These are phyloP conservation scores for Gallinago undulata DNA, from an alignment of 2,113 vertebrate genomes.

Conservation along the genomic window DNA sequence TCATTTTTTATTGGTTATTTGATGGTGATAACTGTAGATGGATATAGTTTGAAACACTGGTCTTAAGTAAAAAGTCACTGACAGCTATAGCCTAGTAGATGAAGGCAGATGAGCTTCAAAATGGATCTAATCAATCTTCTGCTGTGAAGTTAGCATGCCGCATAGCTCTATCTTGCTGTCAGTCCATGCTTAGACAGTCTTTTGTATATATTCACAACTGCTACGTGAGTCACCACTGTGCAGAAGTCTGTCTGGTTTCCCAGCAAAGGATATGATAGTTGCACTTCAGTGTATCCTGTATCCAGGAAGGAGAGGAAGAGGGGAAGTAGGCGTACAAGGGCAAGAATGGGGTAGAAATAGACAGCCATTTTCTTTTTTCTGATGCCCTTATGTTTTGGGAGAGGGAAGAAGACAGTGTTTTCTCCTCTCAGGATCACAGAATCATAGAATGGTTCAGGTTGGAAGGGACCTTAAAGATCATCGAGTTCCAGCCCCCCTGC, in stretches of 20 bases:
- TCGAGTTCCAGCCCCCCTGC: too few species aligned
- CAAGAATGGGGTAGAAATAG: neutral
- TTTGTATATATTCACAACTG: neutral
- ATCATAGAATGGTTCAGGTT: too few species aligned
- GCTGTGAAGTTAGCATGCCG: neutral
- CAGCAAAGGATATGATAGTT: neutral
- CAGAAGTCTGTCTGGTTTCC: neutral
- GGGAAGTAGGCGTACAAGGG: neutral
- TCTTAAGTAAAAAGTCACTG: slow-evolving; percentile 34
- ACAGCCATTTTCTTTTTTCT: neutral
- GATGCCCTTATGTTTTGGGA: neutral
- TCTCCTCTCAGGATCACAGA: neutral
- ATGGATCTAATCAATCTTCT: slow-evolving; percentile 64
- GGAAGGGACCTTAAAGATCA: too few species aligned
- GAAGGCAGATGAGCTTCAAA: slow-evolving; percentile 66
- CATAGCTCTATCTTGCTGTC: slow-evolving; percentile 23
- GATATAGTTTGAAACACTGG: slow-evolving; percentile 52
- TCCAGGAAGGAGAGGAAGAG: neutral
- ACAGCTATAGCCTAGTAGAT: slow-evolving; percentile 26
- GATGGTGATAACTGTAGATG: slow-evolving; percentile 32
- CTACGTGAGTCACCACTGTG: neutral
- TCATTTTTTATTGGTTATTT: slow-evolving; percentile 38
- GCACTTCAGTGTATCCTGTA: neutral
- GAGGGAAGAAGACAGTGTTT: neutral
- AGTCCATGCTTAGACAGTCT: neutral